Evolutionary conservation across 53 echinoderm and acorn worm genomes (phyloP).

Genomic region (Luidia sarsii): DNA sequence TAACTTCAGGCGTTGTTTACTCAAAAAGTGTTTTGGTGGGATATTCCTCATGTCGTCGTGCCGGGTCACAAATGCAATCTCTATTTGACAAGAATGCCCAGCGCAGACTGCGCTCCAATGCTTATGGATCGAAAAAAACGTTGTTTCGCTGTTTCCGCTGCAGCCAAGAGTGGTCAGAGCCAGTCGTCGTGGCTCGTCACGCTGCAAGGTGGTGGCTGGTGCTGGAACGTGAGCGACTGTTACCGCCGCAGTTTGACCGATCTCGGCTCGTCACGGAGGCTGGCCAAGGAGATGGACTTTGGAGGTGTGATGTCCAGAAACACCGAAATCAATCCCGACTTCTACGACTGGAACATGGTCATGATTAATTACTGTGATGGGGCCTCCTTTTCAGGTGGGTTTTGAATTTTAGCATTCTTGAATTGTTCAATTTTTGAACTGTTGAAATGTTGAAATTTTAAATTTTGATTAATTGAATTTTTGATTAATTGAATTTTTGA

Average conservation of each 20-base stretch:
- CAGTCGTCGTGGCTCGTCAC: constrained; percentile 61
- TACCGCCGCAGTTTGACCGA: constrained; percentile 61
- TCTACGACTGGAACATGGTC: constrained; percentile 84
- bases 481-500: too few species aligned
- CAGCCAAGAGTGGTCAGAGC: not conserved
- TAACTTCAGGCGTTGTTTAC: too few species aligned
- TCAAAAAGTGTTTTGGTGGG: too few species aligned
- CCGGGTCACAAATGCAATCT: too few species aligned
- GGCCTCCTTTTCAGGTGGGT: constrained; percentile 75
- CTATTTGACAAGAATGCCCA: too few species aligned
- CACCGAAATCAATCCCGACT: constrained; percentile 74
- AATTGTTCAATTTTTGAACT: too few species aligned
- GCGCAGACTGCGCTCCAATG: too few species aligned
- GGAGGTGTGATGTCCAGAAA: constrained; percentile 69
- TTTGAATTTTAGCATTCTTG: not conserved
- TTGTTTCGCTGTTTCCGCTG: not conserved
- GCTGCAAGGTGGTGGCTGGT: constrained; percentile 78
- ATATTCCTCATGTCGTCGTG: too few species aligned
- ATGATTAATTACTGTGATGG: constrained; percentile 84
- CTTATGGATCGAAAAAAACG: too few species aligned
- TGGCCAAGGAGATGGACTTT: not conserved
- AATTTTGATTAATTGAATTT: too few species aligned
- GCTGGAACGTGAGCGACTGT: constrained; percentile 77
- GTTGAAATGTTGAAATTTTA: too few species aligned
- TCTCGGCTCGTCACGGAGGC: constrained; percentile 62